A percentile compares a stretch with the other conserved stretches of the same genome.
These are phyloP conservation scores for Hybos culiciformis DNA, from an alignment of 2,888 invertebrate species.

Conservation along the genomic window DNA sequence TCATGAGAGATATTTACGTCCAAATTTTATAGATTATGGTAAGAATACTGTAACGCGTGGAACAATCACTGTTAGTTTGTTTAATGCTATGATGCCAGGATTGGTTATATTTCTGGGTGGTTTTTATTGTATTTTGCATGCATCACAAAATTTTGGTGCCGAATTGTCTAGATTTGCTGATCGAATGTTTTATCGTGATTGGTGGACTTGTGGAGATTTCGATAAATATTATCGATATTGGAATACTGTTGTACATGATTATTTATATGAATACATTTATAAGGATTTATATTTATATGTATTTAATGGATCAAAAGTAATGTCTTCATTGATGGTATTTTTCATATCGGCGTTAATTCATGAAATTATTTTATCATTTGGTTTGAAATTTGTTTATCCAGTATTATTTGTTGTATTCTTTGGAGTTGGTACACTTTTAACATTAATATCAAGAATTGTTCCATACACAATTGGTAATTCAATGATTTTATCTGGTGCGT, in stretches of 20 bases:
- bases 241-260: slow-evolving; percentile 91
- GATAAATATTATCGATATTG: slow-evolving; percentile 79
- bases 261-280: slow-evolving; percentile 84
- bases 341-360: slow-evolving; percentile 74
- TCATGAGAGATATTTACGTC: slow-evolving; percentile 60
- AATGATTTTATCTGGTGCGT: slow-evolving; percentile 70
- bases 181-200: slow-evolving; percentile 74
- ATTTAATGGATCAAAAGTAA: slow-evolving; percentile 33
- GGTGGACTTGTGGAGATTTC: slow-evolving; percentile 87
- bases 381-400: slow-evolving; percentile 79
- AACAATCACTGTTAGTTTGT: slow-evolving; percentile 44
- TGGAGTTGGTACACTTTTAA: slow-evolving; percentile 44
- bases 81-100: slow-evolving; percentile 62
- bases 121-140: slow-evolving; percentile 79
- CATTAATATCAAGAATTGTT: slow-evolving; percentile 40
- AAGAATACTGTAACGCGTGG: slow-evolving; percentile 26
- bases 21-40: slow-evolving; percentile 38
- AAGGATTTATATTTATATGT: slow-evolving; percentile 46
- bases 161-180: slow-evolving; percentile 82
- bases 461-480: slow-evolving; percentile 52
- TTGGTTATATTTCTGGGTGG: slow-evolving; percentile 54
- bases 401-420: slow-evolving; percentile 66
- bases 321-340: slow-evolving; percentile 54
- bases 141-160: slow-evolving; percentile 83
- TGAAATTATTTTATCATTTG: slow-evolving; percentile 67